Evolutionary conservation across 2,113 vertebrate genomes (phyloP), one percentile per base, ranked within the genome.

Genomic region (Ahaetulla prasina): DNA sequence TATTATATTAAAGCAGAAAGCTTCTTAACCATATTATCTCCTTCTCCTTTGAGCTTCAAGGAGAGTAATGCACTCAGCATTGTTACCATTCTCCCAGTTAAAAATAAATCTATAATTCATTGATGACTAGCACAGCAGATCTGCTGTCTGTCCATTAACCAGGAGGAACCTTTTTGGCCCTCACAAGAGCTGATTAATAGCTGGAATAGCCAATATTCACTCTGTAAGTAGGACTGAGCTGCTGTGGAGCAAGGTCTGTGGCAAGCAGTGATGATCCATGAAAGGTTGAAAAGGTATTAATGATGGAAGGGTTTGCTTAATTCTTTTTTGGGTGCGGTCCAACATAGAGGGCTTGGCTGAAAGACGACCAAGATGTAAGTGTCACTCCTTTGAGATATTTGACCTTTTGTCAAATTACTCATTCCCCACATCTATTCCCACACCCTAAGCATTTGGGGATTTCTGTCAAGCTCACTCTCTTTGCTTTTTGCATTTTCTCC

Each of bases 351-450:
- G 6, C 27, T 88, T 7, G 22, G 91, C 80, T 89, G 53, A 43
- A 91, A n/a, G 11, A 8, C 20, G 1, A 30, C 14, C 16, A 22
- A 86, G 90, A 55, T 0, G 0, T 53, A 27, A 0, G 0, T 91
- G 90, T 25, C 18, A 0, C 18, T 57, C 7, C 8, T 91, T 86
- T 60, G 18, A n/a, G 47, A 23, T 49, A 16, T 16, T 35, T 16
- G 53, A 60, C 74, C 49, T 39, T 30, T 50, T 52, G 47, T 45
- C 35, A 16, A 53, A 50, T 85, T 54, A 35, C 25, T 25, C 12
- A 85, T 23, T 45, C 49, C 18, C 12, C 3, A 4, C 85, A 20
- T 91, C 47, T 88, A 10, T 60, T 47, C 27, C 74, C 25, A 52
- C 54, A 87, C 18, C 27, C 20, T 47, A n/a, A 43, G 47, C 47